Base-by-base conservation (phyloP, 2,888 invertebrate species). In the Tridacna gigas region DNA sequence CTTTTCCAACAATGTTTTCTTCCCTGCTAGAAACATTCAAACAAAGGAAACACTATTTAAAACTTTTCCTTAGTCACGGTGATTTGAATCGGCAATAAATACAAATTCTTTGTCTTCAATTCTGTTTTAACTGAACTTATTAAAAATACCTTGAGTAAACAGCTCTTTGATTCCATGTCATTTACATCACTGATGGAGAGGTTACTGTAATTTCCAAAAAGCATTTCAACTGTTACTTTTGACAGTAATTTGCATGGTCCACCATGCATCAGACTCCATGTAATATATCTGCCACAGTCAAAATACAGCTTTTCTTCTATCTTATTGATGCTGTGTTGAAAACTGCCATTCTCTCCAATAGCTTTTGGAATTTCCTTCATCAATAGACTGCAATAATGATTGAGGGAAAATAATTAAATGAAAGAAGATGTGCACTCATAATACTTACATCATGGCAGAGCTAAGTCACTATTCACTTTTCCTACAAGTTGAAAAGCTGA, bases 311-410 rank as follows among this genome's bases (percentile, higher is more conserved):
- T 65, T 15, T 22, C 25, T 65, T 65, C 65, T 15, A 65, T 13
- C 22, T 65, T 65, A 15, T 65, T 65, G 28, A 65, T 15, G 25
- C 22, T 22, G 25, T 65, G 65, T 65, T 65, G 65, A 26, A 65
- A 65, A 65, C n/a, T 65, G 15, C 25, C 65, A 22, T 65, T 65
- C 15, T 65, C 65, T 26, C 20, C 25, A 26, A 65, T 65, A 15
- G 15, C 22, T 22, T 65, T 22, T 22, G 15, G 15, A n/a, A 65
- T 15, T 65, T 65, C 65, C 28, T 22, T 65, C 65, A 65, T 65
- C 65, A 65, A 2, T n/a, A 65, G 22, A 65, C 65, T 65, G 22
- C 15, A 65, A 60, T 79, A 76, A 73, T 37, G 37, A 37, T 37
- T 37, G 37, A 37, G 37, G 37, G 37, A 37, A 37, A 37, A 37